These are phyloP conservation scores for Apocrypta bakeri DNA, from an alignment of 1,140 invertebrate genomes.

Conservation along the genomic window DNA sequence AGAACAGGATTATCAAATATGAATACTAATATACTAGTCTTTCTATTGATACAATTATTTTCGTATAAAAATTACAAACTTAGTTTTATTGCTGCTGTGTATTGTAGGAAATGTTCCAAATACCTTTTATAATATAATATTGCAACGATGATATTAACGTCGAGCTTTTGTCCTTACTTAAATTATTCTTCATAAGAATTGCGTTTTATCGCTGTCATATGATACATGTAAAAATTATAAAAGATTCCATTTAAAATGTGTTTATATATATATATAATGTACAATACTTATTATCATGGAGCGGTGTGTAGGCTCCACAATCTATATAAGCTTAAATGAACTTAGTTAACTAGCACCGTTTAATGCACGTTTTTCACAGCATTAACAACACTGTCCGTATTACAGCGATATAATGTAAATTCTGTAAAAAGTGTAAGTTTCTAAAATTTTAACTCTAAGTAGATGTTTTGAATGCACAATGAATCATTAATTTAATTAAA, in stretches of 20 bases:
- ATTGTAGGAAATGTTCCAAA: slow-evolving; percentile 32
- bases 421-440: not conserved
- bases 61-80: slow-evolving; percentile 50
- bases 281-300: slow-evolving; percentile 42
- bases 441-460: not conserved
- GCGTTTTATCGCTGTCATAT: not conserved
- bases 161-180: no score
- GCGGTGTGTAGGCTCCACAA: slow-evolving; percentile 9
- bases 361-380: slow-evolving; percentile 4
- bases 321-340: slow-evolving; percentile 16
- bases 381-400: not conserved
- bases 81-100: slow-evolving; percentile 50
- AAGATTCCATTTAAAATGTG: slow-evolving; percentile 4
- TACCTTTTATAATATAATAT: slow-evolving; percentile 16
- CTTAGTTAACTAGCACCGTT: slow-evolving; percentile 51
- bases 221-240: slow-evolving; percentile 40
- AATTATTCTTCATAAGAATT: not conserved
- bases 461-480: not conserved
- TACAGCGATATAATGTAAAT: slow-evolving; percentile 12
- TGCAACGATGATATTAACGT: slow-evolving; percentile 4
- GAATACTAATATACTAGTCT: slow-evolving; percentile 9
- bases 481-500: not conserved
- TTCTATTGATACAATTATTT: slow-evolving; percentile 46
- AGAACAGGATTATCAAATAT: not conserved
- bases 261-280: slow-evolving; percentile 33